Base-by-base conservation (phyloP, 2,113 vertebrate genomes). In the Pseudorasbora parva region DNA sequence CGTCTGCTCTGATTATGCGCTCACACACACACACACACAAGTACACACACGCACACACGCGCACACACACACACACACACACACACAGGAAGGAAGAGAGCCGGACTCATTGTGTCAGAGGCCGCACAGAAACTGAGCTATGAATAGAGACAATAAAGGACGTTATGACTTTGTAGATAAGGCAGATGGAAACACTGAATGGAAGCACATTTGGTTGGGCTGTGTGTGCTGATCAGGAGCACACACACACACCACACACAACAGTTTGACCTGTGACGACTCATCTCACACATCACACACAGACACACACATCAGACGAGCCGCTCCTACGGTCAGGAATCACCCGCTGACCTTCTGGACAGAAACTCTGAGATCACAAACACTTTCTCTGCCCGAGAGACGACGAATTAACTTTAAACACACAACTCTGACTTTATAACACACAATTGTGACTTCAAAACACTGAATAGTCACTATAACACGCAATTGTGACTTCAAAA, bases 111-210 rank as follows among this genome's bases (percentile, higher is more conserved):
- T 57, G 62, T 57, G 57, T 66, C 5, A 59, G 27, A 43, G 54
- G 54, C 54, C 19, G 9, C 60, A 30, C 60, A 37, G 33, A 45
- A 49, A 84, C 62, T 23, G 15, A 14, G 77, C 78, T 82, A 82
- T 43, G 68, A 89, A 86, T 62, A 85, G 85, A 87, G 71, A 87
- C 87, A 89, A 88, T 88, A 85, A 83, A 87, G 69, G 54, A 78
- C 45, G 12, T 54, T 76, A 72, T 78, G 78, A 59, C 72, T 68
- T 45, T 66, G 57, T 41, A 66, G 64, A 87, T 75, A 86, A 84
- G 82, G 75, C 15, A 54, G 43, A 66, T 64, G 75, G 82, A 84
- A 86, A 49, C 54, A n/a, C 30, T 88, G 47, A 88, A 84, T 85
- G 59, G 51, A 66, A 23, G 47, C 64, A 45, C 75, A 59, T 60